Conservation (phyloP, 2,113 vertebrate species). For the Pseudopipra pipra region DNA sequence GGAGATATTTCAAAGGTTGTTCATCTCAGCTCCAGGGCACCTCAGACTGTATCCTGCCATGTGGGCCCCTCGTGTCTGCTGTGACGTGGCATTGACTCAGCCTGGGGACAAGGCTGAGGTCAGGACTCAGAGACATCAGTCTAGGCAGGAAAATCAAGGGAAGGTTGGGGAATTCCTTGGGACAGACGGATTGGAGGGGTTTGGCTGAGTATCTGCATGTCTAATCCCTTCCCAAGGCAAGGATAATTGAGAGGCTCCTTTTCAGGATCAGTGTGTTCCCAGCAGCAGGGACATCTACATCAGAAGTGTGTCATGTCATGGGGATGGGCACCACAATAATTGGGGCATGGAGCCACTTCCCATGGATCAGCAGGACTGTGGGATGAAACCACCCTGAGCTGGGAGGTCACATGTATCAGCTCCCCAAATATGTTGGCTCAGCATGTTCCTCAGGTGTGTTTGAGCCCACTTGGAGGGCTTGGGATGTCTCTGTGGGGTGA, state of each 20-base stretch:
- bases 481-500: not conserved
- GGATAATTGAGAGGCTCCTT: not conserved
- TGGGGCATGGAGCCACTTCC: not conserved
- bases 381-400: not conserved
- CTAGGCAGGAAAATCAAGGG: not conserved
- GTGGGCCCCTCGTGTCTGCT: constrained; percentile 41
- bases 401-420: not conserved
- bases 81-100: not conserved
- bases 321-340: not conserved
- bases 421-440: not conserved
- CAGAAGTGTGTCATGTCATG: accelerated
- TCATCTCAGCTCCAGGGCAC: not conserved
- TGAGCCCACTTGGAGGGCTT: not conserved
- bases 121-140: not conserved
- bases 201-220: not conserved
- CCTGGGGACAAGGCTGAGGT: not conserved
- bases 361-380: accelerated
- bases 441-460: not conserved
- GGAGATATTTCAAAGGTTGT: not conserved
- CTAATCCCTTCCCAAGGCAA: not conserved
- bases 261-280: not conserved
- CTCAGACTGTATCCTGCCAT: not conserved
- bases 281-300: not conserved
- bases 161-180: not conserved
- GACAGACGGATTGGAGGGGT: not conserved